phyloP scores from a whole-genome alignment of 2,797 vertebrate species.

The Philypnodon macrostomus region DNA sequence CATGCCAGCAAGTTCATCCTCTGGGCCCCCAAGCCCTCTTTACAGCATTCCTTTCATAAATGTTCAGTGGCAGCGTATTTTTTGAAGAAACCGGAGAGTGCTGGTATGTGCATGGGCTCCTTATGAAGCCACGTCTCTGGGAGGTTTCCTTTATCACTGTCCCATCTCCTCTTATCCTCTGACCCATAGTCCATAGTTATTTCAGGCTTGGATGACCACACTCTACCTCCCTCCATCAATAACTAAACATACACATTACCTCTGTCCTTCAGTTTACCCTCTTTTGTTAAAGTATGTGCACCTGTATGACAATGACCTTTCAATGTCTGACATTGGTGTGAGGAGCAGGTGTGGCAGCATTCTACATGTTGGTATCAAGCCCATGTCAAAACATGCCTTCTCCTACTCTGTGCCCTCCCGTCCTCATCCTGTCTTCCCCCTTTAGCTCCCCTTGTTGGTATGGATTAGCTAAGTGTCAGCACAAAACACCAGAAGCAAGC shows the following conservation, averaged over 20 bases:
- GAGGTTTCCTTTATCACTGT: slow-evolving; percentile 50
- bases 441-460: slow-evolving; percentile 43
- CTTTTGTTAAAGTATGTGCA: slow-evolving; percentile 47
- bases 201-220: slow-evolving; percentile 46
- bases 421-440: slow-evolving; percentile 50
- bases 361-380: slow-evolving; percentile 38
- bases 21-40: slow-evolving; percentile 42
- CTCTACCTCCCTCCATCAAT: slow-evolving; percentile 11
- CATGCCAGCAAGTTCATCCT: slow-evolving; percentile 48
- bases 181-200: slow-evolving; percentile 48
- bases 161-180: slow-evolving; percentile 49
- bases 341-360: slow-evolving; percentile 47
- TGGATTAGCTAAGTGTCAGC: slow-evolving; percentile 63
- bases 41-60: slow-evolving; percentile 77
- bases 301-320: slow-evolving; percentile 34
- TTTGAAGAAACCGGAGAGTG: slow-evolving; percentile 60
- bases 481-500: slow-evolving; percentile 31
- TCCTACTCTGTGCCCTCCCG: slow-evolving; percentile 53
- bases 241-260: slow-evolving; percentile 9
- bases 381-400: slow-evolving; percentile 31
- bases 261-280: slow-evolving; percentile 25
- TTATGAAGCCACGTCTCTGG: slow-evolving; percentile 47
- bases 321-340: slow-evolving; percentile 33
- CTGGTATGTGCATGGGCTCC: slow-evolving; percentile 62
- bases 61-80: slow-evolving; percentile 52